Conservation (phyloP, 2,888 invertebrate species). For the Unio pictorum region DNA sequence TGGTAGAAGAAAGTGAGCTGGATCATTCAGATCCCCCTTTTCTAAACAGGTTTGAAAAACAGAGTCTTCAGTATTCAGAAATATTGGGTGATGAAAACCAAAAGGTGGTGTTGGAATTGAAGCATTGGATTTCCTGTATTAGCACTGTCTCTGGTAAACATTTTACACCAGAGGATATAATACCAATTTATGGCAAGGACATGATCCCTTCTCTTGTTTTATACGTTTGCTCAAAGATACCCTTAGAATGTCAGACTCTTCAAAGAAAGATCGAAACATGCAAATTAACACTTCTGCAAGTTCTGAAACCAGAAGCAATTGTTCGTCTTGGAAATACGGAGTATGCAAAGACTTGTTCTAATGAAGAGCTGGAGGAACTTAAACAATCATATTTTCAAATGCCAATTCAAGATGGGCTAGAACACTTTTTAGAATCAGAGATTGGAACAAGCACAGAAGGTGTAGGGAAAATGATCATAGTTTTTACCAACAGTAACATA, state of each 20-base stretch:
- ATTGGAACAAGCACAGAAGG: background rate
- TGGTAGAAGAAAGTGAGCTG: slow-evolving; percentile 42
- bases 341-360: background rate
- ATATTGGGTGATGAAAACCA: slow-evolving; percentile 18
- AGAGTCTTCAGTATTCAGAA: slow-evolving; percentile 48
- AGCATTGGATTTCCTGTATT: slow-evolving; percentile 12
- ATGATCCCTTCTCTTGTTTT: slow-evolving; percentile 31
- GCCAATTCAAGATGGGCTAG: slow-evolving; percentile 40
- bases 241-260: background rate
- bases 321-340: slow-evolving; percentile 14
- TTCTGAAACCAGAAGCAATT: slow-evolving; percentile 38
- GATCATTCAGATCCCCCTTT: slow-evolving; percentile 50
- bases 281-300: slow-evolving; percentile 21
- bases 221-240: background rate
- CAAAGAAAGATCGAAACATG: slow-evolving; percentile 9
- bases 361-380: background rate
- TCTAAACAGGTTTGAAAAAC: slow-evolving; percentile 61
- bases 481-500: slow-evolving; percentile 43
- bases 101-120: slow-evolving; percentile 13
- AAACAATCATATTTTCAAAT: slow-evolving; percentile 23
- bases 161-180: slow-evolving; percentile 22
- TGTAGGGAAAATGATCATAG: slow-evolving; percentile 12
- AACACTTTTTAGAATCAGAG: slow-evolving; percentile 9
- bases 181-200: slow-evolving; percentile 38
- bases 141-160: slow-evolving; percentile 5